Conservation (phyloP, 2,113 vertebrate genomes). For the Hippocampus barbouri region DNA sequence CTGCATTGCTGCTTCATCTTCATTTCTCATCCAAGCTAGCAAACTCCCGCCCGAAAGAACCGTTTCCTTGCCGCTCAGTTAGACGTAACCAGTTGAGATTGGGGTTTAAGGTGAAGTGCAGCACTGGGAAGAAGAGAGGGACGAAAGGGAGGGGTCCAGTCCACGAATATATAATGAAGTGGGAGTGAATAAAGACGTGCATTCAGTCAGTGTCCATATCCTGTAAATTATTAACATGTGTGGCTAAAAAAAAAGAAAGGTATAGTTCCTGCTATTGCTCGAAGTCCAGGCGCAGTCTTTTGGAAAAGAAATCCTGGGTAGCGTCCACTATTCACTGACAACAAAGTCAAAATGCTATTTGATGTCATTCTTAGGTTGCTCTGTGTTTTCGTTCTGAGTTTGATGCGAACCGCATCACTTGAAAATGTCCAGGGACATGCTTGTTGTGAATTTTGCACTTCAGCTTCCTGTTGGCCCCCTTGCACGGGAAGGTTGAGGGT, state of each 20-base stretch:
- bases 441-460: not conserved
- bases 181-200: slow-evolving; percentile 22
- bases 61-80: slow-evolving; percentile 37
- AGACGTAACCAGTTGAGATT: slow-evolving; percentile 26
- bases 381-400: not conserved
- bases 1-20: slow-evolving; percentile 21
- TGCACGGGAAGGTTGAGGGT: too few relatives aligned
- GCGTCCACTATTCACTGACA: not conserved
- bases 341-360: not conserved
- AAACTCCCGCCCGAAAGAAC: slow-evolving; percentile 18
- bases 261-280: slow-evolving; percentile 27
- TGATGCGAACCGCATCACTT: not conserved
- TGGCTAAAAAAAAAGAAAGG: not conserved
- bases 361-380: not conserved
- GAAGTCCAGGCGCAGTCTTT: slow-evolving; percentile 52
- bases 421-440: not conserved
- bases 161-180: slow-evolving; percentile 16
- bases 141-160: not conserved
- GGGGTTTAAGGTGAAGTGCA: slow-evolving; percentile 47
- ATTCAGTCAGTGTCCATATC: slow-evolving; percentile 36
- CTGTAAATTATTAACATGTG: slow-evolving; percentile 20
- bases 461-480: too few relatives aligned
- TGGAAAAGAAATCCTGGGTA: slow-evolving; percentile 33
- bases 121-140: not conserved
- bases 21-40: slow-evolving; percentile 27